Evolutionary conservation across 92 coral and sea anemone species (phyloP).

Genomic region (Heliopora coerulea): DNA sequence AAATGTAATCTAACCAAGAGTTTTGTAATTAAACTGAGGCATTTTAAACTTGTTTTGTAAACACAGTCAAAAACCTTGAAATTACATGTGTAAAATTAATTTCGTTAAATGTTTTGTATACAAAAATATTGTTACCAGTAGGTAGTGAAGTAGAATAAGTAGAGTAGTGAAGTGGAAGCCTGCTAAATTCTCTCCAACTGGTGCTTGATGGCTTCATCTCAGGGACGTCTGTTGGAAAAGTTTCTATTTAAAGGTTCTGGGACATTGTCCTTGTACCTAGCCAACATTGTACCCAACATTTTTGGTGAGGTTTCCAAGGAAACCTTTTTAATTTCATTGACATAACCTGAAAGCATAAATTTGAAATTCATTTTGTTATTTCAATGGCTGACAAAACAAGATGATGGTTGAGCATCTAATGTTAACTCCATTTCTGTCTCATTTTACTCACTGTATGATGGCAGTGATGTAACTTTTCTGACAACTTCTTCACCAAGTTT

Average conservation of each 20-base stretch:
- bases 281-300: slow-evolving; percentile 28
- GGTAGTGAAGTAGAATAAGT: too few species aligned
- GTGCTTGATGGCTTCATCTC: slow-evolving; percentile 33
- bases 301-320: slow-evolving; percentile 38
- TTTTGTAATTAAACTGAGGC: too few species aligned
- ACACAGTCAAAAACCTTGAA: background rate
- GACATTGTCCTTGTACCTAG: slow-evolving; percentile 41
- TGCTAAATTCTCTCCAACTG: background rate
- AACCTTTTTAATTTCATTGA: slow-evolving; percentile 39
- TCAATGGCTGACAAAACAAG: too few species aligned
- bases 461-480: background rate
- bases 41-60: background rate
- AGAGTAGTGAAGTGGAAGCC: slow-evolving; percentile 32
- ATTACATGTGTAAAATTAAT: background rate
- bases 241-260: slow-evolving; percentile 53
- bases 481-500: slow-evolving; percentile 36
- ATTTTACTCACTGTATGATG: slow-evolving; percentile 6
- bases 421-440: too few species aligned
- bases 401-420: too few species aligned
- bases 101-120: too few species aligned
- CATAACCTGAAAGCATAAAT: slow-evolving; percentile 42
- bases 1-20: too few species aligned
- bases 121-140: slow-evolving; percentile 9
- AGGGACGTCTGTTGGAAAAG: slow-evolving; percentile 46
- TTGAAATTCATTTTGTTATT: too few species aligned